Conservation (phyloP, 2,797 vertebrate genomes). For the Meda fulgida region DNA sequence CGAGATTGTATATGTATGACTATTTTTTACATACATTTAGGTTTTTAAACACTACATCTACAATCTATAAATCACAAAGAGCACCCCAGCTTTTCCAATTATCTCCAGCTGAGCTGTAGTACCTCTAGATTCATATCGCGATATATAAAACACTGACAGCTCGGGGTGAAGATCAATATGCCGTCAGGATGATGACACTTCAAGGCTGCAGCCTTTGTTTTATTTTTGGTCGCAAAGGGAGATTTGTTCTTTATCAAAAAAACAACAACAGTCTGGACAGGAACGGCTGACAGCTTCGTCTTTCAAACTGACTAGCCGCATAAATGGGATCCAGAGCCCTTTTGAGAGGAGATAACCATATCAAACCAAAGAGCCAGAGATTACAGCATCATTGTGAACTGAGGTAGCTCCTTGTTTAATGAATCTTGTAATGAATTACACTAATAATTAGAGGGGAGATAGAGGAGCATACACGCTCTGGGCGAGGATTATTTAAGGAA, state of each 20-base stretch:
- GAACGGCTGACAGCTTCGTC: neutral
- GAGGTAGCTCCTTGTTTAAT: conserved; percentile 30
- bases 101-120: conserved; percentile 29
- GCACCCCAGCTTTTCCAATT: conserved; percentile 34
- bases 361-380: conserved; percentile 7
- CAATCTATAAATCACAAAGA: conserved; percentile 28
- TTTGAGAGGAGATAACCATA: neutral
- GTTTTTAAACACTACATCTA: neutral
- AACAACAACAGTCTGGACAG: neutral
- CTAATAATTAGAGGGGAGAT: conserved; percentile 37
- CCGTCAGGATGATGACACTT: conserved; percentile 25
- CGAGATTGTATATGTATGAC: neutral
- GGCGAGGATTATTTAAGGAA: conserved; percentile 36
- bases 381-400: conserved; percentile 13
- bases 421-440: conserved; percentile 46
- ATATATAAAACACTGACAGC: conserved; percentile 27
- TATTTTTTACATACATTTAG: too few relatives aligned
- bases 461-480: neutral
- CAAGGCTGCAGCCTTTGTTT: conserved; percentile 22
- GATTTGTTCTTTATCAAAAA: conserved; percentile 26
- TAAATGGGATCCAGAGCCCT: neutral
- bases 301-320: neutral
- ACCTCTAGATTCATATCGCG: conserved; percentile 24
- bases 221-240: conserved; percentile 30
- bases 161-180: conserved; percentile 18